These are phyloP conservation scores for Teleopsis dalmanni DNA, from an alignment of 1,140 invertebrate genomes.

Conservation along the genomic window DNA sequence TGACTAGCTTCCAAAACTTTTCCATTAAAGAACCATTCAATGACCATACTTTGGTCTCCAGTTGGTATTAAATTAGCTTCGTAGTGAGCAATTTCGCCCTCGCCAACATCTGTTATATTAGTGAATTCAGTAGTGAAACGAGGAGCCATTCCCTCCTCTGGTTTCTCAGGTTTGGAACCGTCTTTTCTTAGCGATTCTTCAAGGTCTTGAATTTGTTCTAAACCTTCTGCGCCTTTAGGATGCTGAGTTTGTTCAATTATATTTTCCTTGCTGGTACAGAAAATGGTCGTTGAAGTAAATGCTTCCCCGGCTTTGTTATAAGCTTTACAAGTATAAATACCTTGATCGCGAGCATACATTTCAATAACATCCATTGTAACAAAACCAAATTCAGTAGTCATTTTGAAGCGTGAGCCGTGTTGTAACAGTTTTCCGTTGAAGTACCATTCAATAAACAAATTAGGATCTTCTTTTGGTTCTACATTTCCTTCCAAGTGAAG, in stretches of 20 bases:
- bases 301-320: slow-evolving; percentile 81
- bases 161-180: slow-evolving; percentile 57
- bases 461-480: slow-evolving; percentile 93
- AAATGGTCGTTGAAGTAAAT: slow-evolving; percentile 83
- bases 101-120: slow-evolving; percentile 70
- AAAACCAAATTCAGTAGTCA: slow-evolving; percentile 87
- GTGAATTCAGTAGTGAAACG: slow-evolving; percentile 82
- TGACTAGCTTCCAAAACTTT: slow-evolving; percentile 81
- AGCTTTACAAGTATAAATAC: slow-evolving; percentile 86
- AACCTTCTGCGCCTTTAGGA: slow-evolving; percentile 84
- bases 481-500: slow-evolving; percentile 89
- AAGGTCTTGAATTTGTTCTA: slow-evolving; percentile 83
- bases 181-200: slow-evolving; percentile 75
- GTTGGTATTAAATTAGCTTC: slow-evolving; percentile 88
- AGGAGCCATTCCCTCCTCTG: slow-evolving; percentile 72
- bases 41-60: slow-evolving; percentile 91
- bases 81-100: slow-evolving; percentile 89
- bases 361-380: slow-evolving; percentile 83
- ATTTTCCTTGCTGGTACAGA: slow-evolving; percentile 71
- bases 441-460: slow-evolving; percentile 90
- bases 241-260: slow-evolving; percentile 84
- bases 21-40: slow-evolving; percentile 97
- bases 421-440: slow-evolving; percentile 83
- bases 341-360: slow-evolving; percentile 87
- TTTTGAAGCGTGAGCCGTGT: slow-evolving; percentile 77